Base-by-base conservation (phyloP, 2,888 invertebrate genomes). In the Catocala fraxini region DNA sequence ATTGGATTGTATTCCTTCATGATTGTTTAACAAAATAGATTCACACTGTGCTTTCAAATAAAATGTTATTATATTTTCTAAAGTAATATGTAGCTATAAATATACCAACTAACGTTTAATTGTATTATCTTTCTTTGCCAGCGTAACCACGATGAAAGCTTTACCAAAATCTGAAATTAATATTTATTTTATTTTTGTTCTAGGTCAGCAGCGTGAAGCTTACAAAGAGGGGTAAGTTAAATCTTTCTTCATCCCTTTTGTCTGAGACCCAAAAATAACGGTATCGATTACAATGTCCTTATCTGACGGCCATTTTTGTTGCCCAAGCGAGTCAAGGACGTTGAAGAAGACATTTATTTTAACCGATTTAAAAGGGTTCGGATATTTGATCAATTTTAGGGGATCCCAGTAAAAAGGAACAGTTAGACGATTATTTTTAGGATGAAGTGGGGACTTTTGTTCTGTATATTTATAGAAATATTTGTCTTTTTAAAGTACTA, bases 271-370 rank as follows among this genome's bases (percentile, higher is more conserved):
- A 57, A 71, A 71, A 74, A 74, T 77, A 74, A 65, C 63, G 64
- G 51, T 63, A 62, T 77, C 63, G 60, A 75, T 77, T 71, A 52
- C 65, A 56, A 49, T 54, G 52, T 54, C 69, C 63, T 75, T 77
- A 77, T 77, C 75, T 47, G n/a, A 52, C 43, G 43, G 15, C 48
- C 56, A 62, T 57, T 57, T 57, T 53, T 57, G 42, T 53, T 53
- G 45, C n/a, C 12, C 56, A 15, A 56, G 33, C 35, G 39, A 57
- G 48, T 53, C 48, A 53, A 57, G 47, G 52, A 41, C 53, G 52
- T 12, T 42, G 52, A 48, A 52, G 47, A 56, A 11, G 45, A 42
- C 61, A 64, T 77, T 72, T 76, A 68, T 57, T 75, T 75, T 59
- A 48, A 58, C 63, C 47, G 35, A 57, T 61, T 71, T 51, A 59